phyloP scores from a whole-genome alignment of 2,797 vertebrate genomes.

The Triplophysa bombifrons region DNA sequence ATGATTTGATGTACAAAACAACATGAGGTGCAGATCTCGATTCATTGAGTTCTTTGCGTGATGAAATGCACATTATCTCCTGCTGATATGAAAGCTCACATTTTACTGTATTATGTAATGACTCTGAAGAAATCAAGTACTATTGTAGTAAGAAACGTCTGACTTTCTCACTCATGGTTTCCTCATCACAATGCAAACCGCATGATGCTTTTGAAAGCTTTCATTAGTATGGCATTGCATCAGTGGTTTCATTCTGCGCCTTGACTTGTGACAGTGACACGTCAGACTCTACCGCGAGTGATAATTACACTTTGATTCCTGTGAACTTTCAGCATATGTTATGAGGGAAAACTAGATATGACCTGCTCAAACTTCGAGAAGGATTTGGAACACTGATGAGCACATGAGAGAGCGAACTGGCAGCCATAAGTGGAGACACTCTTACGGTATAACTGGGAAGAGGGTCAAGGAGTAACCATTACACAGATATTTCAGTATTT shows the following conservation, averaged over 20 bases:
- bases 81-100: neutral
- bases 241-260: neutral
- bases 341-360: neutral
- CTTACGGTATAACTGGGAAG: conserved; percentile 7
- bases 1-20: neutral
- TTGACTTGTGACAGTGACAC: conserved; percentile 16
- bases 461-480: neutral
- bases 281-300: conserved; percentile 3
- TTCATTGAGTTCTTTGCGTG: neutral
- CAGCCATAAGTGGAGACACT: conserved; percentile 2
- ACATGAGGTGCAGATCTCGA: neutral
- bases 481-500: conserved; percentile 8
- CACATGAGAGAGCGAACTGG: neutral
- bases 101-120: neutral
- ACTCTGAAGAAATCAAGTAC: neutral
- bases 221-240: neutral
- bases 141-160: neutral
- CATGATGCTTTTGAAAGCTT: neutral
- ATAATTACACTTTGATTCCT: conserved; percentile 42
- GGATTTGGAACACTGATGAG: neutral
- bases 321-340: conserved; percentile 26
- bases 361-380: neutral
- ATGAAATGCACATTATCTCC: neutral
- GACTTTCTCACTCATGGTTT: neutral
- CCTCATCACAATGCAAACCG: neutral